Base-by-base conservation (phyloP, 2,888 invertebrate genomes). In the Agrotis puta region DNA sequence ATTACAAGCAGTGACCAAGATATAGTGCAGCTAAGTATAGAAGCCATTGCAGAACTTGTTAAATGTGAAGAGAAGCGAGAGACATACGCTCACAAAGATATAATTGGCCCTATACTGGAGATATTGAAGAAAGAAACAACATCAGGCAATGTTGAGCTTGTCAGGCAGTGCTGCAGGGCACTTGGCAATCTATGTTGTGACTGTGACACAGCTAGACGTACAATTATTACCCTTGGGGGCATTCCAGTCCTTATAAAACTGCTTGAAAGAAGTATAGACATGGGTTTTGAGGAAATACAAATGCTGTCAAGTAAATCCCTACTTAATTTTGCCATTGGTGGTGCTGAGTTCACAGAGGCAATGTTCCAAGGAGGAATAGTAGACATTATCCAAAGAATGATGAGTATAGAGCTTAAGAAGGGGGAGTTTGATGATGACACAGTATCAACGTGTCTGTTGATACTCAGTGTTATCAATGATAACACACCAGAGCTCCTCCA, bases 151-250 rank as follows among this genome's bases (percentile, higher is more conserved):
- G 88, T 96, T 75, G 97, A 97, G 79, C 90, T 97, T 64, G 94
- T 97, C 13, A 97, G 97, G 82, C 98, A 99, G 89, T 97, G 97
- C 53, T 98, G 98, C 84, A 96, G 99, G 86, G 98, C 98, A 4
- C 94, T 99, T 27, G 99, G 98, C 50, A 99, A 99, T 92, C 97
- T 99, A 88, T 98, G 98, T 91, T 99, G 98, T 91, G 98, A 98
- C 89, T 98, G 98, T 94, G 98, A 98, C 95, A 95, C 96, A 86
- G 97, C 97, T 22, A 95, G 97, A 78, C 96, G 96, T 74, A 90
- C 96, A 65, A 95, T 97, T 50, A 86, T 93, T 2, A 89, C 92
- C 18, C 84, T 82, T 58, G 92, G 96, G 70, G 97, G 97, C 2
- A 93, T 97, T 73, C 88, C 91, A 61, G 91, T 92, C 56, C 88